Evolutionary conservation across 53 echinoderm and acorn worm genomes (phyloP), one percentile per base, ranked within the genome.

Genomic region (Arbacia lixula): DNA sequence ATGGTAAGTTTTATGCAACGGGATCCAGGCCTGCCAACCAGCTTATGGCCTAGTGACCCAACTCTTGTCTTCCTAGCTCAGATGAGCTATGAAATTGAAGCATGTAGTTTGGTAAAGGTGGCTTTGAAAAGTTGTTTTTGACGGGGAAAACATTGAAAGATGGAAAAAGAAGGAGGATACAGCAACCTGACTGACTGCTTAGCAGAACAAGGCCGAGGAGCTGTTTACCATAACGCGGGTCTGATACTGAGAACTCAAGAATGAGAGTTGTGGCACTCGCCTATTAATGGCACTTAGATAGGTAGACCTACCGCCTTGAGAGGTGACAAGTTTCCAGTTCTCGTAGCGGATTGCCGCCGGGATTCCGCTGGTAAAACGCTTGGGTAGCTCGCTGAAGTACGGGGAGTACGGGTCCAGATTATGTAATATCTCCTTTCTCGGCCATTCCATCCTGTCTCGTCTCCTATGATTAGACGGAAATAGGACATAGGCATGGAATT

Each of bases 321-420:
- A 89, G 5, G 90, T 93, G 58, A 93, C 25, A 28, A 93, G 93
- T 64, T 93, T 93, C 93, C 93, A 93, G 31, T 93, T 87, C 4
- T 90, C 93, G 49, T 72, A 53, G 34, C 93, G 74, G 55, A 93
- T 93, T 19, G 93, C 93, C 32, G 90, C 87, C 29, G 88, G 81
- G 46, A 90, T 79, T 52, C 46, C 49, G 67, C 85, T 85, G n/a
- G 51, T 40, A 46, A 81, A 81, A 40, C 64, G 27, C 30, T 6
- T 17, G 9, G 82, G 82, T 62, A 81, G 49, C 19, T 62, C 64
- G 14, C 52, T 32, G 32, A 35, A 63, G 3, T 32, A 12, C 1
- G 62, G 42, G 1, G 82, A 81, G 62, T 63, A 81, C 8, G 82
- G 41, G 14, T 63, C 64, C 19, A 63, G 72, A 42, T 88, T 72